phyloP scores from a whole-genome alignment of 2,888 invertebrate genomes.

The Eilema caniola region DNA sequence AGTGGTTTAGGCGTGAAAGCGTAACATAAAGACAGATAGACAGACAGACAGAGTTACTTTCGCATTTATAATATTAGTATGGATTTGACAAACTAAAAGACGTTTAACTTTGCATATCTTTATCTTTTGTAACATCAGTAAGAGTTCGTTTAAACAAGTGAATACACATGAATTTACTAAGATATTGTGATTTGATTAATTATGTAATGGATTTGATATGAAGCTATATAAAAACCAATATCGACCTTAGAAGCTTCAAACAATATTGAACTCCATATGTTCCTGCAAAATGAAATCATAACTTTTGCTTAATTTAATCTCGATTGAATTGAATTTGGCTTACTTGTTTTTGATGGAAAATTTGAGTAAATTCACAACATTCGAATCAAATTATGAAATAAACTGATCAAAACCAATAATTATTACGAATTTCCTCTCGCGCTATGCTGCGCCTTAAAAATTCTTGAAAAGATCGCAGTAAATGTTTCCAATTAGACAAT shows the following conservation, averaged over 20 bases:
- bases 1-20: too few species aligned
- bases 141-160: neutral
- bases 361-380: neutral
- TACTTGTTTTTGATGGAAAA: neutral
- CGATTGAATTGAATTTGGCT: neutral
- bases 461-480: too few species aligned
- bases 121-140: too few species aligned
- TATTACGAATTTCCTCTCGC: neutral
- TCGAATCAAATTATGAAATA: slow-evolving; percentile 1
- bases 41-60: too few species aligned
- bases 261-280: slow-evolving; percentile 5
- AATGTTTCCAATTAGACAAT: too few species aligned
- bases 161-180: neutral
- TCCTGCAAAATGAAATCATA: slow-evolving; percentile 7
- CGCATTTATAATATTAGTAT: too few species aligned
- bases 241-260: slow-evolving; percentile 3
- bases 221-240: slow-evolving; percentile 1
- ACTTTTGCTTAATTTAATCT: slow-evolving; percentile 10
- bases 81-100: too few species aligned
- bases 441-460: neutral
- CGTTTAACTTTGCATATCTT: too few species aligned
- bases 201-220: neutral
- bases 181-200: neutral
- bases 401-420: neutral
- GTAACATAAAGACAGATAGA: too few species aligned